Evolutionary conservation across 2,797 vertebrate genomes (phyloP).

Genomic region (Urophycis tenuis): DNA sequence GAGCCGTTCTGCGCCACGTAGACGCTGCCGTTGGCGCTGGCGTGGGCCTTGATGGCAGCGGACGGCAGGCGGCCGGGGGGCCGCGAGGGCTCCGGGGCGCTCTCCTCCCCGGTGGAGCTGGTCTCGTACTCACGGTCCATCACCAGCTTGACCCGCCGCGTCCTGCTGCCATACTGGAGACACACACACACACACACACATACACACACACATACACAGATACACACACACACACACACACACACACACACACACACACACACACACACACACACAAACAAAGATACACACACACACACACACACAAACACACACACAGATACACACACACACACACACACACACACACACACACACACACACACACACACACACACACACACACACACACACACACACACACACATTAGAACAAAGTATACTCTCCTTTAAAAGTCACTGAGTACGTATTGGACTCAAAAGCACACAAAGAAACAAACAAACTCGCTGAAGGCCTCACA

Average conservation of each 20-base stretch:
- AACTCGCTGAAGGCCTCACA: no score
- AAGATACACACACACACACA: no score
- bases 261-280: no score
- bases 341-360: constrained; percentile 8
- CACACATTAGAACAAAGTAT: neutral
- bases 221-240: no score
- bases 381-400: constrained; percentile 12
- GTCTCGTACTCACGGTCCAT: constrained; percentile 87
- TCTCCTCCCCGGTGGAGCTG: constrained; percentile 91
- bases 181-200: constrained; percentile 1
- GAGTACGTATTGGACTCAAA: neutral
- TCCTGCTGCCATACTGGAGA: constrained; percentile 65
- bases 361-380: neutral
- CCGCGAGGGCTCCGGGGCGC: constrained; percentile 76
- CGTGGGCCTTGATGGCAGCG: constrained; percentile 67
- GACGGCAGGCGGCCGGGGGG: constrained; percentile 62
- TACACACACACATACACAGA: no score
- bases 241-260: no score
- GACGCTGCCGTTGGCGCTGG: constrained; percentile 80
- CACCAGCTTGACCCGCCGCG: constrained; percentile 85
- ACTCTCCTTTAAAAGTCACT: neutral
- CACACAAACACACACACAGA: no score
- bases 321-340: no score
- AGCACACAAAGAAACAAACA: neutral
- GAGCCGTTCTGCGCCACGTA: constrained; percentile 95